Base-by-base conservation (phyloP, 2,888 invertebrate species). In the Cantharis flavilabris region DNA sequence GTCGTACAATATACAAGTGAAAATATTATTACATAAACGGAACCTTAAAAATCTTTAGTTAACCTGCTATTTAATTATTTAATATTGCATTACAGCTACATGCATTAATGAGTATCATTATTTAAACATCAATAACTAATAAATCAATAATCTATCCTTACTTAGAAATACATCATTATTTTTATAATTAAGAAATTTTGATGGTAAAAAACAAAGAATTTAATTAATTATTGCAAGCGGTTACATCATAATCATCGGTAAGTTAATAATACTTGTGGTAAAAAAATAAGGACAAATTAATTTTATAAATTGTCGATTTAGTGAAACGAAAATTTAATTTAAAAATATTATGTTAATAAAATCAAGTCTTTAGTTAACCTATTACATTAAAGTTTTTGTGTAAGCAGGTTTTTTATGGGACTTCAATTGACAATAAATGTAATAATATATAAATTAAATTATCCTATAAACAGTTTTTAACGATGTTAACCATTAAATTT, bases 1-100 rank as follows among this genome's bases (percentile, higher is more conserved):
- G 70, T 73, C 26, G 70, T 69, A 65, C n/a, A 63, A 18, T 5
- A 18, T 64, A 30, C 73, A 70, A 70, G 73, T 73, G 73, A 73
- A 73, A 70, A 63, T 73, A 70, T 73, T 69, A 69, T 16, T 69
- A 67, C 33, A 62, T 69, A 69, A 69, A 73, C 13, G 62, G 69
- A 73, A 33, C 23, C 26, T 49, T 14, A 20, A 69, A 14, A 23
- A 18, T 33, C 62, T 26, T 69, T 18, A 73, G 62, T 73, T 73
- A 69, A 16, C 69, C 26, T 73, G 33, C 28, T 28, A 67, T 72
- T 72, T 72, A 30, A 20, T 33, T 72, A 65, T 67, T 72, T 20
- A 20, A n/a, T 49, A 33, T 67, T 20, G 33, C 20, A 16, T 72
- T 67, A 67, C 65, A 67, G 26, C 65, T 26, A 18, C 26, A 67